Base-by-base conservation (phyloP, 2,113 vertebrate genomes). In the Odocoileus hemionus region DNA sequence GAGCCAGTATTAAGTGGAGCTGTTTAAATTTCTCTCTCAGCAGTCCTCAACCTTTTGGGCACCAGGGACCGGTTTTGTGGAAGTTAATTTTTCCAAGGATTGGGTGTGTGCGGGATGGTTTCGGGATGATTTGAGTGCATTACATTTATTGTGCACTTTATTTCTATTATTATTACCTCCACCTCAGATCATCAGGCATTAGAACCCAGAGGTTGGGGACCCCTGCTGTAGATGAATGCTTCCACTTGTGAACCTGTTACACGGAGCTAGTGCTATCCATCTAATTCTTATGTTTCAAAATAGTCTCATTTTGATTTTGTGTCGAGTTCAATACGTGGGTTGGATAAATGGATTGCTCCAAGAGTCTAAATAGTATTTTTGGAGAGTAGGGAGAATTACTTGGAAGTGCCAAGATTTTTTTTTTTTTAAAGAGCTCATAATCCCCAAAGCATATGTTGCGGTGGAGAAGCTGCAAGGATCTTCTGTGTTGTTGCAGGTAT, bases 271-370 rank as follows among this genome's bases (percentile, higher is more conserved):
- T 45, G 19, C 17, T 70, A 43, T 85, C 55, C 25, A 26, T 95
- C 74, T 76, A 86, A 80, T 93, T 82, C 30, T 74, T 58, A 10
- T 33, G 25, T 55, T 82, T 82, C 93, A 36, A 74, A 50, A 50
- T 74, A 91, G 17, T 55, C n/a, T 88, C 45, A 61, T 89, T 83
- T 96, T 89, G 47, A 89, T 70, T 93, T 93, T 97, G 45, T 91
- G 74, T 87, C 25, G 61, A n/a, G 39, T 67, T 93, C 54, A 91
- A 5, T 87, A 91, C 57, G 7, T 89, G 61, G 30, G 67, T 55
- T 87, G 47, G 54, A 76, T 52, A 85, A 89, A 74, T 76, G 30
- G 43, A 76, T 95, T 90, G 54, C 30, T 92, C 36, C 83, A 39
- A 47, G 74, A 87, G 82, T 58, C 25, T 87, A 57, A 86, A n/a